Percentiles rank a stretch among this genome's conserved stretches.
phyloP scores from a whole-genome alignment of 2,888 invertebrate genomes.

The Meandrusa payeni region DNA sequence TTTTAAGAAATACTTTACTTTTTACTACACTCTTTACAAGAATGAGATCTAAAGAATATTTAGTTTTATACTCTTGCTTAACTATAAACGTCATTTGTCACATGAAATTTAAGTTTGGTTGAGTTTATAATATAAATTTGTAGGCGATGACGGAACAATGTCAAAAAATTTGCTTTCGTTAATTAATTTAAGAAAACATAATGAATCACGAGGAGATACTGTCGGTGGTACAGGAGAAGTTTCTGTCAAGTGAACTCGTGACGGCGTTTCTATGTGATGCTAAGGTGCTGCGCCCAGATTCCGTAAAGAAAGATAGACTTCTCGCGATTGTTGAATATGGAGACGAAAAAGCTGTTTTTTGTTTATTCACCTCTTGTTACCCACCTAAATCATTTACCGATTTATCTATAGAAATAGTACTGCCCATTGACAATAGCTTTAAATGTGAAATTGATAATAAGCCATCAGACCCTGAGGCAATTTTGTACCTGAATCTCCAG shows the following conservation, averaged over 20 bases:
- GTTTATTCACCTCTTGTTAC: conserved; percentile 76
- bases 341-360: conserved; percentile 76
- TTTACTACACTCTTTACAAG: too few relatives aligned
- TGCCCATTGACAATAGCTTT: conserved; percentile 90
- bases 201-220: conserved; percentile 76
- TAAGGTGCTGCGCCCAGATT: conserved; percentile 71
- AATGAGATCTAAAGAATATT: too few relatives aligned
- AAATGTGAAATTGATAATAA: conserved; percentile 87
- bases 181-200: conserved; percentile 41
- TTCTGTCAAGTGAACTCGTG: conserved; percentile 69
- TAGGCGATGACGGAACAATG: conserved; percentile 23
- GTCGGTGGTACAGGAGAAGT: conserved; percentile 73
- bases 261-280: conserved; percentile 70
- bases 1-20: too few relatives aligned
- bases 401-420: conserved; percentile 88
- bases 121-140: too few relatives aligned
- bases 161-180: conserved; percentile 25
- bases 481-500: conserved; percentile 73
- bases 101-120: too few relatives aligned
- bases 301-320: conserved; percentile 69
- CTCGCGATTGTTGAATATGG: conserved; percentile 73
- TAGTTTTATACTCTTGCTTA: too few relatives aligned
- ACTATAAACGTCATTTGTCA: conserved; percentile 12
- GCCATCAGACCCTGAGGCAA: conserved; percentile 74
- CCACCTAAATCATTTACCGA: conserved; percentile 88